phyloP scores from a whole-genome alignment of 2,113 vertebrate species.

The Myodes glareolus region DNA sequence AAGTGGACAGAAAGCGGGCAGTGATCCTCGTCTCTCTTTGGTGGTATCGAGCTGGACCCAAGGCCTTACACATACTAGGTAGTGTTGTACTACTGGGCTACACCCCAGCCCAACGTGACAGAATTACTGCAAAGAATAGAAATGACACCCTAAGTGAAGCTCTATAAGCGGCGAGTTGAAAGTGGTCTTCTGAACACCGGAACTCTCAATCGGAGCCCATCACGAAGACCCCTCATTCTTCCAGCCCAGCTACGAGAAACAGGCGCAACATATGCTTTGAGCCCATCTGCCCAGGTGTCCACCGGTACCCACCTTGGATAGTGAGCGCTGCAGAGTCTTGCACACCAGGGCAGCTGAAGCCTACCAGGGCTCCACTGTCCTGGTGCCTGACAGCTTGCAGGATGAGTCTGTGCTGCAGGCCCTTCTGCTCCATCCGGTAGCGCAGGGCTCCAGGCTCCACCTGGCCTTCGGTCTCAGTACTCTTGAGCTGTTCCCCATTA shows the following conservation, averaged over 20 bases:
- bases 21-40: not conserved
- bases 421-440: slow-evolving; percentile 84
- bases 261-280: not conserved
- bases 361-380: slow-evolving; percentile 91
- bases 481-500: slow-evolving; percentile 88
- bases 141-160: not conserved
- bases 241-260: not conserved
- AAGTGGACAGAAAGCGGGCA: not conserved
- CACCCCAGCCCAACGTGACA: not conserved
- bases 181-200: not conserved
- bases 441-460: slow-evolving; percentile 80
- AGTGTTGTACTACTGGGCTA: not conserved
- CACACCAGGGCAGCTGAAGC: slow-evolving; percentile 91
- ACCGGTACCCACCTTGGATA: slow-evolving; percentile 90
- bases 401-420: slow-evolving; percentile 90
- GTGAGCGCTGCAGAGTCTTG: slow-evolving; percentile 91
- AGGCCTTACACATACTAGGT: not conserved
- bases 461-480: slow-evolving; percentile 83
- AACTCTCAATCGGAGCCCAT: not conserved
- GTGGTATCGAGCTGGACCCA: not conserved
- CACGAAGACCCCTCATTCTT: not conserved
- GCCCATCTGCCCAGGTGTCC: not conserved
- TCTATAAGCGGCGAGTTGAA: not conserved
- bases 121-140: not conserved
- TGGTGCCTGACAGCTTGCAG: slow-evolving; percentile 87